Evolutionary conservation across 30 jellyfish, hydroid and myxozoan species (phyloP).

Genomic region (Chironex yamaguchii): DNA sequence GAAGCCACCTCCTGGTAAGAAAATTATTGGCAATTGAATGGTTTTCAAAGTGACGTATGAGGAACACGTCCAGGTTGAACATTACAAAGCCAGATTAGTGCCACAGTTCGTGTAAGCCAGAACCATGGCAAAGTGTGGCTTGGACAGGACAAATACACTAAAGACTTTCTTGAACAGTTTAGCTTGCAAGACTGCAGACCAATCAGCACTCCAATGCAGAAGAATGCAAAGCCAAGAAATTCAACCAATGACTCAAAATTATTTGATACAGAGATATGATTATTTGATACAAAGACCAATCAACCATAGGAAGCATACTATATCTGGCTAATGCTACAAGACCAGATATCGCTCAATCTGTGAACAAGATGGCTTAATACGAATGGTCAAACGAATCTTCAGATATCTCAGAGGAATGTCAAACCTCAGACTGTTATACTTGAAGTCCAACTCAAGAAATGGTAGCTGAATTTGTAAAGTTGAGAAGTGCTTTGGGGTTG

Average conservation of each 20-base stretch:
- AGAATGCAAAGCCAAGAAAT: slow-evolving; percentile 24
- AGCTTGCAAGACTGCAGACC: slow-evolving; percentile 35
- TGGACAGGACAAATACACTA: slow-evolving; percentile 12
- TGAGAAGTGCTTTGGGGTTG: no score
- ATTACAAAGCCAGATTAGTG: not conserved
- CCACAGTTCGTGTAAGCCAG: not conserved
- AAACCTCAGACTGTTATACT: slow-evolving; percentile 13
- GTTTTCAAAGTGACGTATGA: slow-evolving; percentile 39
- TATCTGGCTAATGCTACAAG: slow-evolving; percentile 42
- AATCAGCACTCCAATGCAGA: slow-evolving; percentile 30
- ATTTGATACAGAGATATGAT: not conserved
- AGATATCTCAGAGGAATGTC: slow-evolving; percentile 64
- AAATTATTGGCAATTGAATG: not conserved
- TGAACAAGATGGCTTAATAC: slow-evolving; percentile 44
- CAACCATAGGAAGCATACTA: slow-evolving; percentile 54
- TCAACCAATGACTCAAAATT: not conserved
- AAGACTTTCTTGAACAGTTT: slow-evolving; percentile 14
- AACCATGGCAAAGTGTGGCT: not conserved
- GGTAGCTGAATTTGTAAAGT: no score
- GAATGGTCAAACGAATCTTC: slow-evolving; percentile 58
- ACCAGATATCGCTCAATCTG: slow-evolving; percentile 72
- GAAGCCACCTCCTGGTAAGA: slow-evolving; percentile 14
- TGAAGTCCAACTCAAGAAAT: not conserved
- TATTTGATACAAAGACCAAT: no score
- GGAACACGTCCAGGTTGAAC: slow-evolving; percentile 51